phyloP scores from a whole-genome alignment of 37 sponge, comb jelly and placozoan species.

The Eunapius fragilis region DNA sequence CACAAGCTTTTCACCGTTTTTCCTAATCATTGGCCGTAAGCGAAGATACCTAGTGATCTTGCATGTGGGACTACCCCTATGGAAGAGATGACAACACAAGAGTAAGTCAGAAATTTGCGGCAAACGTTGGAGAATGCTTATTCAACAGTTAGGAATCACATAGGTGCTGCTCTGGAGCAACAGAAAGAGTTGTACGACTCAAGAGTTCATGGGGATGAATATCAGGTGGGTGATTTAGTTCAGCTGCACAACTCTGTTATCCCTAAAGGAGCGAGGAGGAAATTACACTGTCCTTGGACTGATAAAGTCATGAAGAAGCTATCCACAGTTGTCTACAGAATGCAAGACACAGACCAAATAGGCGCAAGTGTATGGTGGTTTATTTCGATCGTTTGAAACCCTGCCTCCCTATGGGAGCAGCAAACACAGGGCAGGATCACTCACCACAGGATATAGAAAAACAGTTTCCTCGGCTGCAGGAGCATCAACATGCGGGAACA shows the following conservation, averaged over 20 bases:
- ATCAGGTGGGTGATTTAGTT: slow-evolving; percentile 45
- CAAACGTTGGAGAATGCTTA: too few relatives aligned
- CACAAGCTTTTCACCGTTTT: neutral
- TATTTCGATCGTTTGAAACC: slow-evolving; percentile 55
- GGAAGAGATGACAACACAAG: too few relatives aligned
- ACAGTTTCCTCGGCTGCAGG: too few relatives aligned
- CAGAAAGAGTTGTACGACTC: slow-evolving; percentile 23
- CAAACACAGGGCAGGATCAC: neutral
- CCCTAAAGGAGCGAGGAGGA: slow-evolving; percentile 23
- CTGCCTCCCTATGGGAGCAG: too few relatives aligned
- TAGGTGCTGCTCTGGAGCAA: neutral
- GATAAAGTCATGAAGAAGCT: slow-evolving; percentile 30
- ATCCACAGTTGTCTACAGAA: slow-evolving; percentile 13
- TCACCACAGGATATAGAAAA: too few relatives aligned
- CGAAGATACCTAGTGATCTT: too few relatives aligned
- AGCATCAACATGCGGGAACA: too few relatives aligned
- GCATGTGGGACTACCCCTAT: too few relatives aligned
- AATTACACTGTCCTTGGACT: slow-evolving; percentile 54
- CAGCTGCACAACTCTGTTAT: too few relatives aligned
- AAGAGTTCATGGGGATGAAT: slow-evolving; percentile 31
- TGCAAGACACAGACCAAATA: neutral
- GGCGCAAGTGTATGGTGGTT: slow-evolving; percentile 21
- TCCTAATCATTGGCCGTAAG: neutral
- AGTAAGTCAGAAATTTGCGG: too few relatives aligned
- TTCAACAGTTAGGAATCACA: neutral